A percentile compares a stretch with the other conserved stretches of the same genome.
Conservation (phyloP, 2,797 vertebrate species). For the Melanotaenia pygmaea region DNA sequence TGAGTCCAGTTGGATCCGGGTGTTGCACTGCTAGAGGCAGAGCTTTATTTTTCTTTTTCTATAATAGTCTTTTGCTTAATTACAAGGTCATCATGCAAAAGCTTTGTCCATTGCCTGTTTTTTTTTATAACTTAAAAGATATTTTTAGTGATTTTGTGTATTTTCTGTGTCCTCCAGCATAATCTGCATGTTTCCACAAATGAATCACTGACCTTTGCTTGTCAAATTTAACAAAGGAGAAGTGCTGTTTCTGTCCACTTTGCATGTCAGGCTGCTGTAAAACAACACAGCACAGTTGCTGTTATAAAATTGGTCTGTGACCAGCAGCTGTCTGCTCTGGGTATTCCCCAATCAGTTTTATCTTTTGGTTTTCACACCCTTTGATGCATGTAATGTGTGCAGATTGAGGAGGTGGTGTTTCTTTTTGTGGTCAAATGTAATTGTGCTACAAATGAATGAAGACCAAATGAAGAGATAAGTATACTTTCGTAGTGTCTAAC, state of each 20-base stretch:
- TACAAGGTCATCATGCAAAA: background rate
- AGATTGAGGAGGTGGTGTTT: background rate
- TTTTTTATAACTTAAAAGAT: background rate
- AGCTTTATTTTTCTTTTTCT: too few relatives aligned
- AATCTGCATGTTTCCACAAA: background rate
- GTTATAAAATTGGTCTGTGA: conserved; percentile 27
- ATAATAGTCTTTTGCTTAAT: too few relatives aligned
- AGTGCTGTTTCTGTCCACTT: conserved; percentile 37
- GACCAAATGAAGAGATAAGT: background rate
- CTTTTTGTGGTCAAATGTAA: background rate
- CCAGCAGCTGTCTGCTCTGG: conserved; percentile 31
- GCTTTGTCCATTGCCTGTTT: background rate
- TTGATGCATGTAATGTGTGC: background rate
- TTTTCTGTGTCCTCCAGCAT: background rate
- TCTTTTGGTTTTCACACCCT: conserved; percentile 5
- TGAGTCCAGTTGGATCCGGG: too few relatives aligned
- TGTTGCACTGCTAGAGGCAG: too few relatives aligned
- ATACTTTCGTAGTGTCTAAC: background rate
- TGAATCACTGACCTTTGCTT: conserved; percentile 1
- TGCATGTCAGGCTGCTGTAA: conserved; percentile 39
- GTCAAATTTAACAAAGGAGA: conserved; percentile 9
- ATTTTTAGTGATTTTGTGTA: background rate
- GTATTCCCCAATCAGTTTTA: conserved; percentile 26
- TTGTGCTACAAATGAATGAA: background rate
- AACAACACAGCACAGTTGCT: conserved; percentile 21